Percentiles rank a stretch among this genome's conserved stretches.
Conservation (phyloP, 2,888 invertebrate genomes). For the Hylaea fasciaria region DNA sequence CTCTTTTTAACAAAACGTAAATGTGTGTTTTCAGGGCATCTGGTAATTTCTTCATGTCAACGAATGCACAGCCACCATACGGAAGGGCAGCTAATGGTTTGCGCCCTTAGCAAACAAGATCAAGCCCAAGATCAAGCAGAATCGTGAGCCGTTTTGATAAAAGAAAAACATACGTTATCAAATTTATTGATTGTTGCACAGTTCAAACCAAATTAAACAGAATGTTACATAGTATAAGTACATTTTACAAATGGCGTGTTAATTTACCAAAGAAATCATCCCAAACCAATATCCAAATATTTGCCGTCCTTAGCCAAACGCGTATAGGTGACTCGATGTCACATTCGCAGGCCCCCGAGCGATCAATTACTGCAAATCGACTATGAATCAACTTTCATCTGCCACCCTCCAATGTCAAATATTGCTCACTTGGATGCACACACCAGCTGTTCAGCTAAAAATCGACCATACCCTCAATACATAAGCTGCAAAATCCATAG, state of each 20-base stretch:
- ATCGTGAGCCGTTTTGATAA: too few relatives aligned
- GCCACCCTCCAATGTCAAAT: conserved; percentile 58
- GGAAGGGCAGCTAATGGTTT: conserved; percentile 1
- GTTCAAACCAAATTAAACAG: too few relatives aligned
- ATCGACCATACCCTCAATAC: conserved; percentile 9
- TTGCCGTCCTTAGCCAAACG: conserved; percentile 12
- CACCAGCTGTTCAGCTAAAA: conserved; percentile 32
- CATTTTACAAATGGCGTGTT: not conserved
- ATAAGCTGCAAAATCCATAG: conserved; percentile 1
- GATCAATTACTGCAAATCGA: conserved; percentile 74
- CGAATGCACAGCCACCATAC: not conserved
- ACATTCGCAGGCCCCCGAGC: conserved; percentile 55
- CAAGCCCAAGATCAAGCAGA: too few relatives aligned
- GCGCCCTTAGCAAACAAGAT: not conserved
- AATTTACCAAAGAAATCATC: conserved; percentile 13
- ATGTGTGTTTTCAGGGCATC: not conserved
- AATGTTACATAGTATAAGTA: too few relatives aligned
- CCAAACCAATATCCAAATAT: conserved; percentile 8
- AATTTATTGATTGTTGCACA: too few relatives aligned
- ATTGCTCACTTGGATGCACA: conserved; percentile 54
- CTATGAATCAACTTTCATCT: conserved; percentile 67
- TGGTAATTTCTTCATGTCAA: conserved; percentile 4
- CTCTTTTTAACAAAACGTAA: not conserved
- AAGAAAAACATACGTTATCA: too few relatives aligned
- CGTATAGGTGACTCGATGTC: conserved; percentile 45